Conservation (phyloP, 1,140 invertebrate genomes). For the Trachelipus rathkii region DNA sequence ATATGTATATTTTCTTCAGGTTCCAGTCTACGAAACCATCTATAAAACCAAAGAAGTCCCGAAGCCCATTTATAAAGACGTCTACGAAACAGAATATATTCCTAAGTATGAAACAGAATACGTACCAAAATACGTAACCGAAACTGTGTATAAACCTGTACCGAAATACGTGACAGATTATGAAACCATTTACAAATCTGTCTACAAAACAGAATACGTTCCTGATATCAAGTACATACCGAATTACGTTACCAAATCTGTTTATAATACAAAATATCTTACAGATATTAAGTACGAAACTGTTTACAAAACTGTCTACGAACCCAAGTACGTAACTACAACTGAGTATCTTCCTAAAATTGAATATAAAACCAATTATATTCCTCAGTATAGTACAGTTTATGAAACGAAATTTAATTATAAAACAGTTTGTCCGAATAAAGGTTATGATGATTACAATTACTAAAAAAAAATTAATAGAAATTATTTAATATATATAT, state of each 20-base stretch:
- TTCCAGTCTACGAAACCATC: constrained; percentile 24
- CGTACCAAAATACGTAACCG: constrained; percentile 23
- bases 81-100: constrained; percentile 21
- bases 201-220: constrained; percentile 16
- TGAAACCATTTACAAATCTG: constrained; percentile 14
- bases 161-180: constrained; percentile 24
- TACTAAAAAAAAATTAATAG: not conserved
- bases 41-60: constrained; percentile 28
- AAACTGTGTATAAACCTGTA: constrained; percentile 21
- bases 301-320: constrained; percentile 24
- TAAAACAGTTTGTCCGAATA: constrained; percentile 28
- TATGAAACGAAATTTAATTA: constrained; percentile 11
- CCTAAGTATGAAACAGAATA: constrained; percentile 27
- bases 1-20: not conserved
- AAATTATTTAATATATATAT: not conserved
- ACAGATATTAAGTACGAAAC: constrained; percentile 25
- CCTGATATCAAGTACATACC: constrained; percentile 11
- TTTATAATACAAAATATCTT: constrained; percentile 16
- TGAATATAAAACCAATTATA: constrained; percentile 25
- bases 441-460: constrained; percentile 2
- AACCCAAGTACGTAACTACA: constrained; percentile 26
- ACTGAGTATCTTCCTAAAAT: constrained; percentile 19
- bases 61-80: constrained; percentile 18
- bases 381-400: constrained; percentile 25
- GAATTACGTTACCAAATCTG: constrained; percentile 23